Evolutionary conservation across 2,888 invertebrate genomes (phyloP).

Genomic region (Netelia inedita): DNA sequence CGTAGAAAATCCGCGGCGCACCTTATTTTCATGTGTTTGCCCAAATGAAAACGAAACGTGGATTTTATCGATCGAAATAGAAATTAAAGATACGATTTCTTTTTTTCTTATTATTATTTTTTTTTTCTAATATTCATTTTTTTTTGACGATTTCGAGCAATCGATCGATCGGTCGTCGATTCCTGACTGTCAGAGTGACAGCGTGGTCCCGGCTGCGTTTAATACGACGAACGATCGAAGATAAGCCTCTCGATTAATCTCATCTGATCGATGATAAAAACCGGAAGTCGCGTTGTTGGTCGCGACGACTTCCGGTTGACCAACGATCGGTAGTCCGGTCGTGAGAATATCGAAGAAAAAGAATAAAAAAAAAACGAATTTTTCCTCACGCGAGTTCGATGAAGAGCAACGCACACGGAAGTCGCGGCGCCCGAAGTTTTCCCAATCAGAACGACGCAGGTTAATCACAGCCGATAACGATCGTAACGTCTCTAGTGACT

Average conservation of each 20-base stretch:
- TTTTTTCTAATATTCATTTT: background rate
- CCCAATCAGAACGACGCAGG: slow-evolving; percentile 55
- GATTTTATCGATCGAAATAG: background rate
- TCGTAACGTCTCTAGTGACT: background rate
- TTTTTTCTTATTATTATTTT: background rate
- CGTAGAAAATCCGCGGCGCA: background rate
- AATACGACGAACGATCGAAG: background rate
- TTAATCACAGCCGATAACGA: slow-evolving; percentile 3
- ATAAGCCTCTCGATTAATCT: slow-evolving; percentile 10
- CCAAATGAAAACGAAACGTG: background rate
- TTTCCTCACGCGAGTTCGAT: slow-evolving; percentile 41
- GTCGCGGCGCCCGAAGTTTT: slow-evolving; percentile 62
- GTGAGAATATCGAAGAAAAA: slow-evolving; percentile 24
- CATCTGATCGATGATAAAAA: background rate
- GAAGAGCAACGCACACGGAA: slow-evolving; percentile 62
- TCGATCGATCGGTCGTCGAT: slow-evolving; percentile 17
- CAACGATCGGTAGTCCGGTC: background rate
- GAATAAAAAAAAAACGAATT: background rate
- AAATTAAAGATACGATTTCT: background rate
- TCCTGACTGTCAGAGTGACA: slow-evolving; percentile 70
- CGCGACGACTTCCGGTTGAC: slow-evolving; percentile 42
- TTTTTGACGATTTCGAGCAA: background rate
- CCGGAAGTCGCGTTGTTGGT: background rate
- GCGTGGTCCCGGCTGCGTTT: slow-evolving; percentile 13
- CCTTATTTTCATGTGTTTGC: slow-evolving; percentile 3